Base-by-base conservation (phyloP, 2,888 invertebrate species). In the Chaitophorus viminalis region DNA sequence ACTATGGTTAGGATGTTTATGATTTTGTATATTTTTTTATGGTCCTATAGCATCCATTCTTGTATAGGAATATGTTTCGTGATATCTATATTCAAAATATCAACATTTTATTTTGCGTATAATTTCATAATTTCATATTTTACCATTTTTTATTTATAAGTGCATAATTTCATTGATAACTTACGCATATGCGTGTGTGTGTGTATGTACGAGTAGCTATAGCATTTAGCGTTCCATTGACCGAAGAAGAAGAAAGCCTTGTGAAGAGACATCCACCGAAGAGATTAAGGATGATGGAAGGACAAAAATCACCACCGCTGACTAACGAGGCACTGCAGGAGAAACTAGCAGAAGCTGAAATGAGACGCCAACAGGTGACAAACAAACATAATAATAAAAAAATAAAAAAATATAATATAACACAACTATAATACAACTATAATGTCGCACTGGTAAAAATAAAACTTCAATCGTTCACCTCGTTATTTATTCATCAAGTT, bases 261-360 rank as follows among this genome's bases (percentile, higher is more conserved):
- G 92, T 93, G 1, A 93, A 92, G 90, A 93, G 93, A 89, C 93
- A 94, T 89, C 95, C 95, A 0, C 95, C 95, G 0, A 93, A 93
- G 76, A 93, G 95, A 88, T 92, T 95, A 65, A 94, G 95, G 90
- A 92, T 94, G 89, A 91, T 95, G 74, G 93, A 95, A 90, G 94
- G 95, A 89, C 93, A 93, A 9, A 93, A 94, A 4, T 93, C 93
- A 92, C 93, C 90, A 93, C 93, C 65, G 91, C 95, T 90, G 29
- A 90, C 91, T 1, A 91, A 90, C 74, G 93, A 94, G 39, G 93
- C 94, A 89, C 92, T 95, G 54, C 94, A 94, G 90, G 95, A 94
- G 90, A 95, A 95, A 90, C 92, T 95, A 89, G 95, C 94, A 33
- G 95, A 94, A 89, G 96, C 95, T 0, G 95, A 95, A 90, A 93